phyloP scores from a whole-genome alignment of 2,113 vertebrate species.

The Apus apus region DNA sequence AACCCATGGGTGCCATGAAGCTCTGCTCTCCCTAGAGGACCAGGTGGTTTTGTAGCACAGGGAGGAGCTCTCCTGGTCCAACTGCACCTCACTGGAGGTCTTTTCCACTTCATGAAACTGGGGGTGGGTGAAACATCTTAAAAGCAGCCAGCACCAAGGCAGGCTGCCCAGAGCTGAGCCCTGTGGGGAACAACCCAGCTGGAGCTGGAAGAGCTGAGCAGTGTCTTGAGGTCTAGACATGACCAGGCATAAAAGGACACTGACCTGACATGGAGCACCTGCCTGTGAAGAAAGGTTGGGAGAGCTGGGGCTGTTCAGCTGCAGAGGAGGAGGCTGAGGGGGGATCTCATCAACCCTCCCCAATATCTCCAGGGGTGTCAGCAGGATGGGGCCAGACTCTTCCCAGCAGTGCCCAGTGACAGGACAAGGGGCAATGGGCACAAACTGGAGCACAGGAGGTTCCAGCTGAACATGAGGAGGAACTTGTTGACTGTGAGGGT shows the following conservation, averaged over 20 bases:
- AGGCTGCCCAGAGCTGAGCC: not conserved
- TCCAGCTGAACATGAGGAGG: no score
- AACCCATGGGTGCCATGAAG: not conserved
- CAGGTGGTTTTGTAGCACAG: not conserved
- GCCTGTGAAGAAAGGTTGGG: no score
- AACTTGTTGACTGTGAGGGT: no score
- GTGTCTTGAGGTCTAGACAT: not conserved
- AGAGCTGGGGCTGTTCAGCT: no score
- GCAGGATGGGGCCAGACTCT: no score
- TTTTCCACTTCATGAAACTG: not conserved
- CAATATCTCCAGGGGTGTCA: no score
- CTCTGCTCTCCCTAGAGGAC: not conserved
- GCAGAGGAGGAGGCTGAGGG: no score
- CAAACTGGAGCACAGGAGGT: no score
- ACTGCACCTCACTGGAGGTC: not conserved
- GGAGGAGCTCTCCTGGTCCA: not conserved
- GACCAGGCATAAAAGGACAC: not conserved
- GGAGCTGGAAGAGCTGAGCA: not conserved
- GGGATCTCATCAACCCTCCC: no score
- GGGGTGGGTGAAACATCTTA: not conserved
- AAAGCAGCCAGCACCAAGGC: not conserved
- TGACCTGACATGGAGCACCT: no score
- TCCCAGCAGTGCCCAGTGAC: no score
- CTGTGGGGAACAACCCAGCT: not conserved
- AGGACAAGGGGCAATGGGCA: no score